These are phyloP conservation scores for Artemisiospiza belli DNA, from an alignment of 2,113 vertebrate species.

Conservation along the genomic window DNA sequence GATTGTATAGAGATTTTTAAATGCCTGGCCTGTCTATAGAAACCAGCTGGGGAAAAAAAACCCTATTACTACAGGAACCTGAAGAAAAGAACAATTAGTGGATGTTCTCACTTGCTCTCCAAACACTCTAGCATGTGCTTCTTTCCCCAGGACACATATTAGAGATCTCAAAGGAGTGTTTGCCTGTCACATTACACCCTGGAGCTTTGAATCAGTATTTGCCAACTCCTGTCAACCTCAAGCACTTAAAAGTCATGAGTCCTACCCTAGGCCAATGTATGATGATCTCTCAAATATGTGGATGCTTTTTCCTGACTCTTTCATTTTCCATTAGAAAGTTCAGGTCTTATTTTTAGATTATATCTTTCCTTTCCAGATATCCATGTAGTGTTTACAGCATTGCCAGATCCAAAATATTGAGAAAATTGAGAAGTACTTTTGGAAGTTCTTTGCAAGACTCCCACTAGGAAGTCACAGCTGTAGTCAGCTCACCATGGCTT, in stretches of 20 bases:
- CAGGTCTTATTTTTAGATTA: neutral
- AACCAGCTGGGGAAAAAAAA: neutral
- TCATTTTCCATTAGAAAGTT: neutral
- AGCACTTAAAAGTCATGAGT: neutral
- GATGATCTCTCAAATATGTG: neutral
- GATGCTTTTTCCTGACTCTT: neutral
- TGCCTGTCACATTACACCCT: neutral
- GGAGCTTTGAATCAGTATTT: conserved; percentile 27
- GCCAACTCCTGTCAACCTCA: neutral
- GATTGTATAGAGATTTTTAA: neutral
- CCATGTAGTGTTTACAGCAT: neutral
- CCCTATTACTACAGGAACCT: neutral
- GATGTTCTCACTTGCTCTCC: neutral
- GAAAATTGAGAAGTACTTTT: neutral
- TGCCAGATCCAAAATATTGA: neutral
- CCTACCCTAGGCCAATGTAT: neutral
- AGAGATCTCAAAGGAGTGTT: neutral
- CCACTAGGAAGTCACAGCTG: neutral
- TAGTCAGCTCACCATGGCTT: neutral
- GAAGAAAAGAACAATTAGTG: neutral
- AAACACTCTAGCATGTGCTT: neutral
- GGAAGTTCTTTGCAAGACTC: neutral
- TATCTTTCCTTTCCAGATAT: neutral
- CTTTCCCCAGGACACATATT: neutral
- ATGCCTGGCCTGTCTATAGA: neutral